Evolutionary conservation across 2,888 invertebrate genomes (phyloP).

Genomic region (Drosophila siamana): DNA sequence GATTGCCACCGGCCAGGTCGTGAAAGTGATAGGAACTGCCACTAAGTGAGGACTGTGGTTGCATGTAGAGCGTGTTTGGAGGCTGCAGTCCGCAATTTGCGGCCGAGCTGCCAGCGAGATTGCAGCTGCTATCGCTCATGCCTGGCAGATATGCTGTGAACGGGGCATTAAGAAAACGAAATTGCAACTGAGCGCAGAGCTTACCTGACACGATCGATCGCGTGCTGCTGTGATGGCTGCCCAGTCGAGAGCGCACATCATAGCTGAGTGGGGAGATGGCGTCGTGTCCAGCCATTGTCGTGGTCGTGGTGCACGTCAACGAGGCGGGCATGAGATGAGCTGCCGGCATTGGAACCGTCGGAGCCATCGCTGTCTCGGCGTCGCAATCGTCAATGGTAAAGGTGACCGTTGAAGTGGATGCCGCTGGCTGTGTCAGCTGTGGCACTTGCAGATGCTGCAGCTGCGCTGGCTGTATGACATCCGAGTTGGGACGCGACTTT

Average conservation of each 20-base stretch:
- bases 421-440: conserved; percentile 31
- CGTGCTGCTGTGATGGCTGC: conserved; percentile 83
- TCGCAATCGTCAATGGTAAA: conserved; percentile 74
- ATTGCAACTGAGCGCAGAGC: conserved; percentile 24
- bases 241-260: conserved; percentile 75
- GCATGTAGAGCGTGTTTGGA: conserved; percentile 83
- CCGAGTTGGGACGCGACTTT: conserved; percentile 71
- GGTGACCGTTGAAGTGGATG: conserved; percentile 73
- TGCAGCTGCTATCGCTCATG: conserved; percentile 63
- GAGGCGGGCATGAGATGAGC: conserved; percentile 54
- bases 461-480: conserved; percentile 66
- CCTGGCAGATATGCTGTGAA: conserved; percentile 77
- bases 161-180: neutral
- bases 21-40: conserved; percentile 87
- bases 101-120: conserved; percentile 85
- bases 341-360: conserved; percentile 29
- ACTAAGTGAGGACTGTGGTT: conserved; percentile 85
- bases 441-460: conserved; percentile 39
- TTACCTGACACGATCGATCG: conserved; percentile 85
- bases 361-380: neutral
- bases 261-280: conserved; percentile 63
- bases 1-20: conserved; percentile 87
- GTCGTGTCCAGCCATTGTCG: conserved; percentile 67
- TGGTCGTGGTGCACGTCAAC: conserved; percentile 67
- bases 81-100: conserved; percentile 56